phyloP scores from a whole-genome alignment of 2,113 vertebrate species.

The Gymnarchus niloticus region DNA sequence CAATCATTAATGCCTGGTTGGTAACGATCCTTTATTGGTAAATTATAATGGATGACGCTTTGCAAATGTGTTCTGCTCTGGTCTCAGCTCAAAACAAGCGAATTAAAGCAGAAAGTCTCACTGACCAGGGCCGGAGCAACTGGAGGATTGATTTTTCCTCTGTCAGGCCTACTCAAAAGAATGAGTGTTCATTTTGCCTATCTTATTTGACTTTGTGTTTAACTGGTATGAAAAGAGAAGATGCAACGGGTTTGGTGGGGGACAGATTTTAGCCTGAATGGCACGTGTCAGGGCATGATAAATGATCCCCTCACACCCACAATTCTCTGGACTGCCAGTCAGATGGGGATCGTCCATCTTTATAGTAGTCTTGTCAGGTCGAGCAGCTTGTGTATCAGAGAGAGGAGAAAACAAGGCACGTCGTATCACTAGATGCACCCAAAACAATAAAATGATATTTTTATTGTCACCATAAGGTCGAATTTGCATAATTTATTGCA shows the following conservation, averaged over 20 bases:
- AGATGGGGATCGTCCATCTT: constrained; percentile 97
- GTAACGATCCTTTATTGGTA: constrained; percentile 67
- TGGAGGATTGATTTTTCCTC: constrained; percentile 86
- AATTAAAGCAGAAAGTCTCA: constrained; percentile 73
- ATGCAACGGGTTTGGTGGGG: constrained; percentile 39
- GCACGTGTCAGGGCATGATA: constrained; percentile 98
- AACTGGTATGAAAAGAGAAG: constrained; percentile 58
- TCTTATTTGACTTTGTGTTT: constrained; percentile 87
- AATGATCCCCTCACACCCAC: constrained; percentile 93
- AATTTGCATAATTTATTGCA: constrained; percentile 90
- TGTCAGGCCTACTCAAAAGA: constrained; percentile 79
- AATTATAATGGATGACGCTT: constrained; percentile 79
- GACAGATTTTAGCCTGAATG: constrained; percentile 74
- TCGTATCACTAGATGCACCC: constrained; percentile 44
- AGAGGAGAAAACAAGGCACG: constrained; percentile 9
- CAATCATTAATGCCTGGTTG: constrained; percentile 61
- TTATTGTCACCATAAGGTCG: constrained; percentile 57
- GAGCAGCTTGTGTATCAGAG: constrained; percentile 51
- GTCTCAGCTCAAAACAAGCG: constrained; percentile 52
- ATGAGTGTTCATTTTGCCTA: constrained; percentile 89
- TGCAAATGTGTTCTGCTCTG: constrained; percentile 64
- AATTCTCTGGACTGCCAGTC: constrained; percentile 93
- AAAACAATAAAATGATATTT: constrained; percentile 58
- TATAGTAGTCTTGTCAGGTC: constrained; percentile 86
- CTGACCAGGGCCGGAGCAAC: constrained; percentile 67